Evolutionary conservation across 2,797 vertebrate species (phyloP), one percentile per base, ranked within the genome.

Genomic region (Alcedo quadribrachys): DNA sequence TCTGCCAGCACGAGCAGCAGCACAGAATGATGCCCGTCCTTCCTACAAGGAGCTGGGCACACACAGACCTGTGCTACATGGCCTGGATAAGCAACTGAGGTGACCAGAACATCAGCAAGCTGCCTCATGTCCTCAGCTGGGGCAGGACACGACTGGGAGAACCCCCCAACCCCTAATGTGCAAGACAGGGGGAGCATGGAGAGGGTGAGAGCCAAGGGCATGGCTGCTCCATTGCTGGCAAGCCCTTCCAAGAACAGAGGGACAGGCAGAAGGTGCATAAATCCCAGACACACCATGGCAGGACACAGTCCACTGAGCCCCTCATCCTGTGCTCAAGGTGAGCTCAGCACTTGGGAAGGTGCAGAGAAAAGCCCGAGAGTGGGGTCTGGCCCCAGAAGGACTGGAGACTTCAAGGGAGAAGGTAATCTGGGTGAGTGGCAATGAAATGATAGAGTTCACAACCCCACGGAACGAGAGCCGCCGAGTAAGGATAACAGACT

Each of bases 21-120:
- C 55, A 14, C 21, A 60, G 37, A 65, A 27, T 12, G 5, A 25
- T 76, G 6, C 15, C 30, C 58, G 35, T 19, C n/a, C 51, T 76
- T 73, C 45, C 88, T 10, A 6, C 22, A 24, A 0, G 0, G 46
- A 46, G 19, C 17, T 46, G 67, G 53, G 21, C 42, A 9, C 16
- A 1, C 0, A 6, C 32, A 51, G n/a, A 15, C 5, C 2, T 1
- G 10, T 19, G 50, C 32, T 55, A n/a, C 2, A 2, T 0, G 28
- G 32, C 20, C 69, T 45, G 74, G 30, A 30, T 24, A 17, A 48
- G 37, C 46, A 69, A 18, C 27, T 13, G 50, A 68, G 55, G 30
- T 15, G 32, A 35, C 6, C 48, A 25, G 24, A n/a, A 30, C 5
- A 19, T 21, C 60, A 53, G 12, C 27, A 61, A 65, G 65, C 6